phyloP scores from a whole-genome alignment of 1,140 invertebrate genomes.

The Zaprionus gabonicus region DNA sequence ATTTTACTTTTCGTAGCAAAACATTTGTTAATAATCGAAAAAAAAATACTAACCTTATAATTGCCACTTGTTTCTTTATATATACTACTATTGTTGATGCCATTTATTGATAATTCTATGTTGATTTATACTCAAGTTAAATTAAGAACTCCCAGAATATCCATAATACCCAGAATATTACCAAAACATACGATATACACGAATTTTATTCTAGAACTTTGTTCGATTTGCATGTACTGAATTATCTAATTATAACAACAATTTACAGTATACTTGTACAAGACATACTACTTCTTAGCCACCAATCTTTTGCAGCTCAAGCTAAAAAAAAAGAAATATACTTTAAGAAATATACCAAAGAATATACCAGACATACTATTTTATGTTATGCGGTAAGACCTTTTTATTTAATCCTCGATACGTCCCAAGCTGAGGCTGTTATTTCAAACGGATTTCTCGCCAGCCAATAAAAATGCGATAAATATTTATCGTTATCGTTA shows the following conservation, averaged over 20 bases:
- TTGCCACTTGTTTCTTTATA: slow-evolving; percentile 34
- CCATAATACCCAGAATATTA: background rate
- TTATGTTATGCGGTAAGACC: slow-evolving; percentile 49
- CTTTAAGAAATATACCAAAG: background rate
- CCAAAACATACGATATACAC: slow-evolving; percentile 38
- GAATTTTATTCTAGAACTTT: slow-evolving; percentile 69
- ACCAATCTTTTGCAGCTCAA: slow-evolving; percentile 63
- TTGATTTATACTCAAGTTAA: slow-evolving; percentile 43
- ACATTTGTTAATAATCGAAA: slow-evolving; percentile 46
- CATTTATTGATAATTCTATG: slow-evolving; percentile 46
- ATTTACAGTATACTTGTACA: slow-evolving; percentile 56
- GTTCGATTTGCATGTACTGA: slow-evolving; percentile 75
- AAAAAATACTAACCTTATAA: slow-evolving; percentile 55
- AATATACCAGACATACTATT: slow-evolving; percentile 24
- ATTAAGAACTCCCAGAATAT: slow-evolving; percentile 1
- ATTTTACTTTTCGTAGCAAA: slow-evolving; percentile 65
- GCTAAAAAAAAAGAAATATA: slow-evolving; percentile 15
- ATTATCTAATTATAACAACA: slow-evolving; percentile 49
- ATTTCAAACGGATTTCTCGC: background rate
- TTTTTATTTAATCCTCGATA: slow-evolving; percentile 17
- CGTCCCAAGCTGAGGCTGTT: background rate
- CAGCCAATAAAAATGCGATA: background rate
- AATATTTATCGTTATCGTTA: slow-evolving; percentile 3
- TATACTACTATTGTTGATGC: slow-evolving; percentile 64
- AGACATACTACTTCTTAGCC: slow-evolving; percentile 52